Conservation (phyloP, 2,797 vertebrate genomes). For the Melanotaenia nigrans region DNA sequence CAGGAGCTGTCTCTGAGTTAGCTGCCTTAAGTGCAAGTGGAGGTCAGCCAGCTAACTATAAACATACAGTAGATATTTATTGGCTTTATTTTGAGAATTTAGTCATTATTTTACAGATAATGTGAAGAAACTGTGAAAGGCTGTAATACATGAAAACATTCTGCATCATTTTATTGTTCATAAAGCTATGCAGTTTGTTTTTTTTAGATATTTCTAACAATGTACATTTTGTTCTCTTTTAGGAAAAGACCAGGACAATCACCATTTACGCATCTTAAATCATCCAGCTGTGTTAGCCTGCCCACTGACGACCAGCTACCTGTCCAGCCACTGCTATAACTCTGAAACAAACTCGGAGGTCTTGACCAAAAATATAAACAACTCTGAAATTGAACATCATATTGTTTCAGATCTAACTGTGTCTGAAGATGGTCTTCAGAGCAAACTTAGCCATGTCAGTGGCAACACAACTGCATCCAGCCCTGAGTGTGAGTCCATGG, state of each 20-base stretch:
- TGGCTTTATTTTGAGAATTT: background rate
- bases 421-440: conserved; percentile 27
- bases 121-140: background rate
- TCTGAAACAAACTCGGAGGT: conserved; percentile 27
- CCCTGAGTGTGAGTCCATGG: conserved; percentile 51
- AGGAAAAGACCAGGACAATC: conserved; percentile 43
- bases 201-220: background rate
- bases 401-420: conserved; percentile 47
- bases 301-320: background rate
- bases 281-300: background rate
- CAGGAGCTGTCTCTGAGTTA: conserved; percentile 26
- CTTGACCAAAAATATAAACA: conserved; percentile 35
- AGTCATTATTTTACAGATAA: too few relatives aligned
- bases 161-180: background rate
- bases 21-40: conserved; percentile 27
- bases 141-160: background rate
- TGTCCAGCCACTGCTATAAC: background rate
- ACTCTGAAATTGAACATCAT: conserved; percentile 35
- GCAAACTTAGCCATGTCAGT: conserved; percentile 45
- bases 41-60: conserved; percentile 64
- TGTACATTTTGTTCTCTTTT: conserved; percentile 4
- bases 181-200: background rate
- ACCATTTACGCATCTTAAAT: background rate
- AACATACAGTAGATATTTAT: conserved; percentile 37
- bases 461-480: conserved; percentile 25